Percentiles rank a stretch among this genome's conserved stretches.
phyloP scores from a whole-genome alignment of 2,888 invertebrate species.

The Poecilobothrus nobilitatus region DNA sequence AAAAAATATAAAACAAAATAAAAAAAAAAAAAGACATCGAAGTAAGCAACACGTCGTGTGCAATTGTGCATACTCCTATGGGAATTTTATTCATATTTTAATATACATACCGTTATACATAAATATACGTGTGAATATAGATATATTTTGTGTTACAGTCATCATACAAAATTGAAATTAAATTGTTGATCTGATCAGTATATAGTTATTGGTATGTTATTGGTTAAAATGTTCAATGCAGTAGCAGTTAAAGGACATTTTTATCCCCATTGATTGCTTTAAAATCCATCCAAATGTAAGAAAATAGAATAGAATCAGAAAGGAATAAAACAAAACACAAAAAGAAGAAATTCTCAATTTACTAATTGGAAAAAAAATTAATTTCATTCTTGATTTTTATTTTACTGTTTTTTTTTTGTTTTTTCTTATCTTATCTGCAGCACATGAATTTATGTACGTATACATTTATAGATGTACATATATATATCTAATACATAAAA shows the following conservation, averaged over 20 bases:
- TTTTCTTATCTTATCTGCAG: background rate
- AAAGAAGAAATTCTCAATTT: slow-evolving; percentile 1
- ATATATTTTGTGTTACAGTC: background rate
- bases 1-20: background rate
- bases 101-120: background rate
- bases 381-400: background rate
- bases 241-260: background rate
- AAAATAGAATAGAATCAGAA: too few relatives aligned
- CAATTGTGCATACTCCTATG: slow-evolving; percentile 6
- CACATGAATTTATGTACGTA: background rate
- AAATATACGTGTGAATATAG: background rate
- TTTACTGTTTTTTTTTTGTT: background rate
- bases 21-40: background rate
- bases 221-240: background rate
- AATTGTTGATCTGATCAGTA: slow-evolving; percentile 2
- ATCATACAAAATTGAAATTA: background rate
- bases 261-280: background rate
- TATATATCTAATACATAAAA: too few relatives aligned
- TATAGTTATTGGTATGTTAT: background rate
- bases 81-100: background rate
- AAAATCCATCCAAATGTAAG: too few relatives aligned
- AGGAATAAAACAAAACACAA: background rate
- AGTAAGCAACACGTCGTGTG: background rate
- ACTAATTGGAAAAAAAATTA: slow-evolving; percentile 1
- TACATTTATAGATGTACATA: too few relatives aligned